A percentile compares a stretch with the other conserved stretches of the same genome.
Evolutionary conservation across 2,797 vertebrate species (phyloP).

Genomic region (Myotis daubentonii): DNA sequence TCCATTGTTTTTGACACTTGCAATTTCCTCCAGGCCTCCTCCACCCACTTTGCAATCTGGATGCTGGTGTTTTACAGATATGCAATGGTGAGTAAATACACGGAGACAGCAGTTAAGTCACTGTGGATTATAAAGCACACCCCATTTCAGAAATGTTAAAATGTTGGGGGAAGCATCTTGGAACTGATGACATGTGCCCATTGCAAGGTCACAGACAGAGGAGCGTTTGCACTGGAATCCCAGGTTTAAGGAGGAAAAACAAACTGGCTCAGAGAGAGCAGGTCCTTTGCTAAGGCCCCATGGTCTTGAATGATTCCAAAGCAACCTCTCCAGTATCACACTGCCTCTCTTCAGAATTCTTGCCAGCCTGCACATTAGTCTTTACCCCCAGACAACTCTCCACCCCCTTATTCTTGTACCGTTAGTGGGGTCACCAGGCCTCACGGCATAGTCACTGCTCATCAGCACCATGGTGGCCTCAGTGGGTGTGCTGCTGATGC

Average conservation of each 20-base stretch:
- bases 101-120: neutral
- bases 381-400: neutral
- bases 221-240: neutral
- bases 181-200: neutral
- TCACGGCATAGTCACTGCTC: neutral
- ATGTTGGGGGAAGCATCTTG: neutral
- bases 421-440: neutral
- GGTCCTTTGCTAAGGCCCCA: neutral
- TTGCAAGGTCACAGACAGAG: neutral
- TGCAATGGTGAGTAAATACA: neutral
- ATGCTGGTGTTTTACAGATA: neutral
- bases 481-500: constrained; percentile 12
- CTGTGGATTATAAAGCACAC: neutral
- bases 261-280: neutral
- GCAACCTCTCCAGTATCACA: neutral
- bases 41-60: neutral
- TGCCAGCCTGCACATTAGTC: neutral
- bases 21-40: neutral
- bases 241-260: constrained; percentile 23
- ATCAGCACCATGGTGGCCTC: constrained; percentile 5
- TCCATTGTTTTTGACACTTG: neutral
- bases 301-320: neutral
- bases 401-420: neutral
- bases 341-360: neutral
- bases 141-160: constrained; percentile 8